Evolutionary conservation across 2,797 vertebrate genomes (phyloP), one percentile per base, ranked within the genome.

Genomic region (Acestrorhynchus altus): DNA sequence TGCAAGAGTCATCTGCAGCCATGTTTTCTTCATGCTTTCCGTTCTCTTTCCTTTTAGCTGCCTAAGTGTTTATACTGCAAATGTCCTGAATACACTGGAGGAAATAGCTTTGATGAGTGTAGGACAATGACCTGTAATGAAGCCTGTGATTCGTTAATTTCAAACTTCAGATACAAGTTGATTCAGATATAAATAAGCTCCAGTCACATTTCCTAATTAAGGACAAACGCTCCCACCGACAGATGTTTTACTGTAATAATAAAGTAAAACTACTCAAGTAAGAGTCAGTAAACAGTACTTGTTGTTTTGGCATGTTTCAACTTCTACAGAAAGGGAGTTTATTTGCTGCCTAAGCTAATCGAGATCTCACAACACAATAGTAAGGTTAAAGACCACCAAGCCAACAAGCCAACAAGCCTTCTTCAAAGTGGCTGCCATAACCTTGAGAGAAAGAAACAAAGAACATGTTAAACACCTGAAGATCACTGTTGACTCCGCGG

Each of bases 11-110:
- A 61, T 61, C 31, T 69, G 44, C 9, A 24, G 57, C 54, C 54
- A 49, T 60, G 74, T 64, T 70, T 57, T 70, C 16, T 64, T 46
- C 68, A 42, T 65, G 59, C 46, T 74, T 70, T 79, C 66, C 24
- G 67, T 13, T 56, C 24, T 44, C 16, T 64, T 74, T 24, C 20
- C 49, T 26, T 80, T 39, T 28, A 28, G 60, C 65, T 65, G 22
- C 64, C 24, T 7, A 46, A 9, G 42, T 66, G 64, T 66, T 49
- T 66, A 26, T 20, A 40, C 31, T 40, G 13, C 18, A 7, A 39
- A 10, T 40, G 28, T 12, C 9, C 20, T 24, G 42, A 28, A 66
- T 71, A n/a, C 42, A 39, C 28, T 44, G 42, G 15, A 65, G 72
- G 51, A 73, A 74, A 54, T 16, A 4, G 40, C 60, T 70, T 49